Base-by-base conservation (phyloP, 2,113 vertebrate genomes). In the Oryzias celebensis region DNA sequence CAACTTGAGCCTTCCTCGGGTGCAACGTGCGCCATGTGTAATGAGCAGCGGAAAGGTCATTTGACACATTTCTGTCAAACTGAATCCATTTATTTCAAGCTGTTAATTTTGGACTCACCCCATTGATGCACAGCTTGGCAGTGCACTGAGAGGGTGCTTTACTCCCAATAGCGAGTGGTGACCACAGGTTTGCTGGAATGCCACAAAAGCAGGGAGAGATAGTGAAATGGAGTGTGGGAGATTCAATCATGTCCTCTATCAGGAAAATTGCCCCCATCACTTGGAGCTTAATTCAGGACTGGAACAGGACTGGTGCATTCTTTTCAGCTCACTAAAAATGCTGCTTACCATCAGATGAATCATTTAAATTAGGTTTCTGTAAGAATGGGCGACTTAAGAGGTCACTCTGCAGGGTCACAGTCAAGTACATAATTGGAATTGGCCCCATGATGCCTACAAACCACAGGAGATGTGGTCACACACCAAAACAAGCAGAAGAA, bases 31-130 rank as follows among this genome's bases (percentile, higher is more conserved):
- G 67, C 81, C 72, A 80, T 77, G 88, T 86, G 78, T 87, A 91
- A 90, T 85, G 88, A 91, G 87, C 79, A 78, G 66, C 66, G 50
- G 77, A 92, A 91, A 92, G 91, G 92, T 93, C 89, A 90, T 92
- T 86, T 91, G 88, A 90, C 88, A 88, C 85, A 88, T 91, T 91
- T 89, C 86, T 86, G 81, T 80, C 85, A 78, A 84, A 85, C 88
- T 87, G 86, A 91, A 92, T 91, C 84, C 82, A 87, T 91, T 91
- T 90, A 83, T 90, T 89, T 89, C 81, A 73, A 90, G 87, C 87
- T 85, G 87, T 90, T 90, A 85, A 91, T 90, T 90, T 75, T 80
- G 82, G 41, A 87, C 79, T 83, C 85, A 82, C 85, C 88, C 86
- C 77, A 74, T 79, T 73, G 78, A 67, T 66, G 72, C 58, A 22